These are phyloP conservation scores for Macaria notata DNA, from an alignment of 2,888 invertebrate genomes.

Conservation along the genomic window DNA sequence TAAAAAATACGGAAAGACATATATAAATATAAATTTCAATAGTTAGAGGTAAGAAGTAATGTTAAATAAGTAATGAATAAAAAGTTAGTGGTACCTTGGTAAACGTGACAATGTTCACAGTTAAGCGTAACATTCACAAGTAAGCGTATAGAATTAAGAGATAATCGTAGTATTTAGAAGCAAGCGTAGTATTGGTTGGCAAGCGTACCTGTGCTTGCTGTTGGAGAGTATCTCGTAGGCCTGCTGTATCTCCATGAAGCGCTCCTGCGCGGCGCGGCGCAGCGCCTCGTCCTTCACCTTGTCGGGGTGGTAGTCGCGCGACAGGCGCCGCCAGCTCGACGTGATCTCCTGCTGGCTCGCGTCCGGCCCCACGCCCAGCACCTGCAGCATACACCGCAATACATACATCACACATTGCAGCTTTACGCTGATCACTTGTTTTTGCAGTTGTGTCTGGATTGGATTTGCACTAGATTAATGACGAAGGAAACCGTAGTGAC, in stretches of 20 bases:
- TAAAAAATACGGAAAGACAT: no score
- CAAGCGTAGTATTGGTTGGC: no score
- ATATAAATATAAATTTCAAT: no score
- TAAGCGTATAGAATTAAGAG: no score
- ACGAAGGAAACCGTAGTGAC: no score
- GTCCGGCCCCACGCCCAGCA: slow-evolving; percentile 88
- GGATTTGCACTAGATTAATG: no score
- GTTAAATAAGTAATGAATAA: no score
- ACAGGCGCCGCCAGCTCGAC: slow-evolving; percentile 89
- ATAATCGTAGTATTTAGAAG: no score
- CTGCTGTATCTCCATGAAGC: slow-evolving; percentile 96
- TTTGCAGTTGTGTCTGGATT: not conserved
- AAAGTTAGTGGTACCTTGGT: no score
- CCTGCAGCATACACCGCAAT: slow-evolving; percentile 59
- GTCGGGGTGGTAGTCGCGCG: slow-evolving; percentile 95
- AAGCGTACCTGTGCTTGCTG: slow-evolving; percentile 81
- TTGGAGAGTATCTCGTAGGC: slow-evolving; percentile 95
- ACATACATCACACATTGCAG: not conserved
- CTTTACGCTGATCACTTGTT: not conserved
- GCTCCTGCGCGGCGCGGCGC: slow-evolving; percentile 88
- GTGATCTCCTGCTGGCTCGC: slow-evolving; percentile 94
- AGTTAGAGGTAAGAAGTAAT: no score
- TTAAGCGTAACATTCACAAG: no score
- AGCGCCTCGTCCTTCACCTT: slow-evolving; percentile 89
- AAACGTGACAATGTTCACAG: no score